A percentile compares a stretch with the other conserved stretches of the same genome.
Evolutionary conservation across 2,888 invertebrate species (phyloP).

Genomic region (Drosophila falleni): DNA sequence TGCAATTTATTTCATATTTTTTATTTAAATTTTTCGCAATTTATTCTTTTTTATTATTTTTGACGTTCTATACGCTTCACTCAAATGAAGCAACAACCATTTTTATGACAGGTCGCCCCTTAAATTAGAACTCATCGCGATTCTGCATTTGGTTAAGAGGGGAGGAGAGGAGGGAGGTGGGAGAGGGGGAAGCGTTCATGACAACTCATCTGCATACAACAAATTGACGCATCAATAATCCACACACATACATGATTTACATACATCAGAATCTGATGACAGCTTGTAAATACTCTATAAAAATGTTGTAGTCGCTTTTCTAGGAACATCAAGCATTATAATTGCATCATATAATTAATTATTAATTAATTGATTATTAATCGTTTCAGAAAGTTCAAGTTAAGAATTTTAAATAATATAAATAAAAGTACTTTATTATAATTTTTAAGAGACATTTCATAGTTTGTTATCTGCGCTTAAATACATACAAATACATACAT

Average conservation of each 20-base stretch:
- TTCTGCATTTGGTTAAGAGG: conserved; percentile 7
- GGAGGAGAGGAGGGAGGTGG: not conserved
- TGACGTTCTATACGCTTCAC: conserved; percentile 32
- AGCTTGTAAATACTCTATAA: conserved; percentile 30
- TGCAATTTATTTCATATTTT: conserved; percentile 39
- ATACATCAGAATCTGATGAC: conserved; percentile 6
- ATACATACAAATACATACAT: not conserved
- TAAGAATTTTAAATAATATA: no score
- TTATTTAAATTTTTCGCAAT: conserved; percentile 8
- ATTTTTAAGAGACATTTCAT: not conserved
- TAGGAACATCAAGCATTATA: no score
- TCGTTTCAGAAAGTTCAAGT: no score
- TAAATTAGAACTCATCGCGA: conserved; percentile 27
- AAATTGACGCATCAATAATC: conserved; percentile 56
- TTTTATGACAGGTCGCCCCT: conserved; percentile 53
- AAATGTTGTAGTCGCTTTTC: not conserved
- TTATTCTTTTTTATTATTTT: conserved; percentile 13
- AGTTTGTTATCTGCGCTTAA: not conserved
- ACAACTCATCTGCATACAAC: conserved; percentile 53
- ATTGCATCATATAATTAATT: no score
- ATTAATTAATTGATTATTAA: no score
- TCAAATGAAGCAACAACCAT: conserved; percentile 48
- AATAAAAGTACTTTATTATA: not conserved
- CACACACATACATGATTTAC: conserved; percentile 27
- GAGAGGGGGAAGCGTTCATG: conserved; percentile 3